A percentile compares a stretch with the other conserved stretches of the same genome.
Conservation (phyloP, 1,140 invertebrate genomes). For the Aphaenogaster ashmeadi region DNA sequence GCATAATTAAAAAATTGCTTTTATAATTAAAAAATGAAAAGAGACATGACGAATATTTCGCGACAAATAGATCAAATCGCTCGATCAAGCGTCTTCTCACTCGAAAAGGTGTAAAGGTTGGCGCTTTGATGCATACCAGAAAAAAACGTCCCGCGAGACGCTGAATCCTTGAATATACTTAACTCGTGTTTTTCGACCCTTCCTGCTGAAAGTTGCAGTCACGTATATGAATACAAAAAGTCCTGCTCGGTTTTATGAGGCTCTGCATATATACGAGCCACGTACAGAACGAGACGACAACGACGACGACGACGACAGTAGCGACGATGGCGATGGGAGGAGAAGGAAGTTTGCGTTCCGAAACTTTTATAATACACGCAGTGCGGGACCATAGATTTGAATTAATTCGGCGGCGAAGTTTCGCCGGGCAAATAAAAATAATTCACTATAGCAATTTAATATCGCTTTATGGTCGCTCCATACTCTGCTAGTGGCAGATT, state of each 20-base stretch:
- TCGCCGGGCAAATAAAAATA: constrained; percentile 78
- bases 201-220: constrained; percentile 70
- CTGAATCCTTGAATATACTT: constrained; percentile 75
- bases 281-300: constrained; percentile 24
- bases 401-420: constrained; percentile 82
- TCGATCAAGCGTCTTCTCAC: not conserved
- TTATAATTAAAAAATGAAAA: not conserved
- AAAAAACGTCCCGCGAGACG: constrained; percentile 38
- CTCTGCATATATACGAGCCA: constrained; percentile 43
- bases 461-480: constrained; percentile 65
- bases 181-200: constrained; percentile 56
- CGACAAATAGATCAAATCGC: not conserved
- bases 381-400: constrained; percentile 75
- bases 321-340: not conserved
- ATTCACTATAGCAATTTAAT: constrained; percentile 81
- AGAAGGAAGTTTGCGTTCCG: constrained; percentile 53
- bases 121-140: constrained; percentile 25
- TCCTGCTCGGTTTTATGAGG: constrained; percentile 63
- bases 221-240: constrained; percentile 71
- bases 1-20: not conserved
- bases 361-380: constrained; percentile 76
- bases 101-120: constrained; percentile 39
- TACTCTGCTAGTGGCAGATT: constrained; percentile 4
- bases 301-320: not conserved
- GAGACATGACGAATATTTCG: not conserved